Evolutionary conservation across 2,888 invertebrate species (phyloP).

Genomic region (Agonopterix subpropinquella): DNA sequence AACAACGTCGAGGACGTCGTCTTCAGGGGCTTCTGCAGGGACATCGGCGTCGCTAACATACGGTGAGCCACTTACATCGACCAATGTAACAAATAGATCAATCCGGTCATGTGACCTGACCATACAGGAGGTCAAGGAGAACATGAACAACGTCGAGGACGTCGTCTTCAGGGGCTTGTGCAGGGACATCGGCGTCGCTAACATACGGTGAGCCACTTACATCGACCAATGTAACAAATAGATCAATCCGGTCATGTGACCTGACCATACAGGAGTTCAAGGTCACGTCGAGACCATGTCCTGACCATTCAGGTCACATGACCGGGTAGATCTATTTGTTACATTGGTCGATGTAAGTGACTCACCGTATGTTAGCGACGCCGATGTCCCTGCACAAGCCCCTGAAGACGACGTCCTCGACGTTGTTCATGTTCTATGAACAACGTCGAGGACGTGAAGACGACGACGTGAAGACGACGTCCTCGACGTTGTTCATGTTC

Average conservation of each 20-base stretch:
- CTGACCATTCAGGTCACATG: no score
- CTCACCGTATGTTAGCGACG: constrained; percentile 89
- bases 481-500: constrained; percentile 97
- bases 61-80: constrained; percentile 35
- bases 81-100: no score
- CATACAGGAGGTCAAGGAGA: constrained; percentile 94
- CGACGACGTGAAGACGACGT: constrained; percentile 95
- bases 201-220: constrained; percentile 77
- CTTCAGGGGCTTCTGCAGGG: constrained; percentile 93
- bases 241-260: no score
- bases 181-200: constrained; percentile 93
- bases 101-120: constrained; percentile 84
- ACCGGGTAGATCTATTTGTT: no score
- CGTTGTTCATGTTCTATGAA: constrained; percentile 96
- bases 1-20: constrained; percentile 98
- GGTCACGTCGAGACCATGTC: no score
- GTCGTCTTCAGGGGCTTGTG: constrained; percentile 97
- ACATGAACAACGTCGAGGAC: constrained; percentile 98
- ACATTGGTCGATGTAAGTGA: no score
- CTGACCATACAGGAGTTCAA: no score
- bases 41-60: constrained; percentile 97
- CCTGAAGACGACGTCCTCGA: constrained; percentile 97
- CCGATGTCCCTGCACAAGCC: constrained; percentile 96
- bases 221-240: no score
- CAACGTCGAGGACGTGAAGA: constrained; percentile 95